Evolutionary conservation across 2,113 vertebrate genomes (phyloP), one percentile per base, ranked within the genome.

Genomic region (Laterallus jamaicensis): DNA sequence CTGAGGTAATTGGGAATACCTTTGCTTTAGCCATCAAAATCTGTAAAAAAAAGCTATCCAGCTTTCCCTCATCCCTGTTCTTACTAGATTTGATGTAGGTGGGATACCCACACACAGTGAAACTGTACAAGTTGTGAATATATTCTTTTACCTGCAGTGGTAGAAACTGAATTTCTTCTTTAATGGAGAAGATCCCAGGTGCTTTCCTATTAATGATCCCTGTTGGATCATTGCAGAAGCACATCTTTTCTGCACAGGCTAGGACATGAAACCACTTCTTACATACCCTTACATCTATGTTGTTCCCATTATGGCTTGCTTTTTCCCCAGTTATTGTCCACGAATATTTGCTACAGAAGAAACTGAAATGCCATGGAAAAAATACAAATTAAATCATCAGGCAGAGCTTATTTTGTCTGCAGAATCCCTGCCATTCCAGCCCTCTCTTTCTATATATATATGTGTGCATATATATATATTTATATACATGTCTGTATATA

Each of bases 301-400:
- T 66, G 75, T 77, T 96, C 32, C 29, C 42, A 3, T 91, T 85
- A 85, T 52, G 83, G n/a, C 37, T 93, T 82, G 50, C 59, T 82
- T 86, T 91, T 69, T 95, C 17, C 55, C 37, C 67, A 66, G n/a
- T 67, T 28, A 66, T 55, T 26, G 26, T 58, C 71, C 69, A 70
- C 62, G 93, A 85, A 52, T 95, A 87, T 66, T 82, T 96, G 66
- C 67, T 76, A 39, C 35, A 90, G 83, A 87, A 82, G 47, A 52
- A 95, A 35, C 31, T 59, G 11, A 9, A 11, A 76, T 86, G 39
- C 69, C 39, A 58, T 18, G 86, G 40, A 73, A 62, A 75, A 75
- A 93, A 78, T 56, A 63, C 2, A 87, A 90, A 64, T 84, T 82
- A 79, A 93, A 89, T 86, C 42, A 37, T 82, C 39, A 87, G 39